Evolutionary conservation across 2,113 vertebrate species (phyloP).

Genomic region (Poicephalus gulielmi): DNA sequence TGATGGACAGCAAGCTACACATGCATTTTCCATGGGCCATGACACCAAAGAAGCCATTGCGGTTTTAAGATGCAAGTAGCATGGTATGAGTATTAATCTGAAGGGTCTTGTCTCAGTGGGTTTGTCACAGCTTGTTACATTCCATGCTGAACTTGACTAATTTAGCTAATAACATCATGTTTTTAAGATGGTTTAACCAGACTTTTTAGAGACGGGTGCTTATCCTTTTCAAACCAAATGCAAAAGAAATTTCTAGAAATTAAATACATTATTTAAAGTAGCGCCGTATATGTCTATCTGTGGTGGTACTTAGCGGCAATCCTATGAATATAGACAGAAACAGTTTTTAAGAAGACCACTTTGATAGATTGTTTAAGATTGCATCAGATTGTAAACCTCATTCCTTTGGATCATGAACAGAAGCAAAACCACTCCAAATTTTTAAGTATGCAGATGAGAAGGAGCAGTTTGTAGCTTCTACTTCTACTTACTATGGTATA

Average conservation of each 20-base stretch:
- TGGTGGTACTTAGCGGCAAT: background rate
- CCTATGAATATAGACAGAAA: background rate
- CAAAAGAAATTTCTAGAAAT: background rate
- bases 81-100: background rate
- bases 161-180: background rate
- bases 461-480: background rate
- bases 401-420: background rate
- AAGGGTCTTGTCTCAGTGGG: background rate
- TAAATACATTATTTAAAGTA: background rate
- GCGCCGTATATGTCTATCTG: fast-evolving
- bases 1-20: background rate
- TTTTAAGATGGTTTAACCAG: background rate
- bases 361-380: background rate
- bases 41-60: background rate
- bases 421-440: background rate
- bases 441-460: background rate
- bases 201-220: background rate
- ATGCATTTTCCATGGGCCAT: background rate
- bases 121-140: background rate
- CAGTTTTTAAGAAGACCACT: background rate
- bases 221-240: background rate
- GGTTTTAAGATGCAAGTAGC: background rate
- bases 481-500: background rate
- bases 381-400: background rate
- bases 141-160: background rate